phyloP scores from a whole-genome alignment of 1,140 invertebrate species.

The Neodiprion fabricii region DNA sequence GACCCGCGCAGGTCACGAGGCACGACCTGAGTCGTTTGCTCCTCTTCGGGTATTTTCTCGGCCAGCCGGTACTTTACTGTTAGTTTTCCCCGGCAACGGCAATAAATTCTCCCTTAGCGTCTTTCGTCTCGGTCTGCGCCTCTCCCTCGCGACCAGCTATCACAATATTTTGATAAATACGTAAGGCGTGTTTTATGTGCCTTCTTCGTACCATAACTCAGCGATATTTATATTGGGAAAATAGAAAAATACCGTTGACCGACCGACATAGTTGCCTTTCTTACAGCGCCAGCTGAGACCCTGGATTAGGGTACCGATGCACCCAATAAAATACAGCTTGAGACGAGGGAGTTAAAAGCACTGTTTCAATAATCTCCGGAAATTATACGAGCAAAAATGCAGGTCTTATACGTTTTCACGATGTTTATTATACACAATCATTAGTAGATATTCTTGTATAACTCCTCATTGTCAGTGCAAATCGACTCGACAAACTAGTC shows the following conservation, averaged over 20 bases:
- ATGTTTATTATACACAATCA: too few species aligned
- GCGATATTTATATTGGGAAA: constrained; percentile 41
- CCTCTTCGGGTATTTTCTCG: neutral
- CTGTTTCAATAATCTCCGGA: too few species aligned
- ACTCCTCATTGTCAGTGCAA: too few species aligned
- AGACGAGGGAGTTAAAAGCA: neutral
- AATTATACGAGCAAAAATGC: too few species aligned
- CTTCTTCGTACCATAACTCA: constrained; percentile 49
- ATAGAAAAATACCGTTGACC: constrained; percentile 41
- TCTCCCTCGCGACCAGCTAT: constrained; percentile 37
- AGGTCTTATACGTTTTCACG: too few species aligned
- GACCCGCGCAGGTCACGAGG: neutral
- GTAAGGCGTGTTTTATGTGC: constrained; percentile 53
- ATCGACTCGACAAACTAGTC: too few species aligned
- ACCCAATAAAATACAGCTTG: neutral
- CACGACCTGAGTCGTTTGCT: neutral
- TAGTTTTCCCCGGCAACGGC: constrained; percentile 21
- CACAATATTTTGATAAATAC: constrained; percentile 63
- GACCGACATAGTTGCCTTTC: constrained; percentile 31
- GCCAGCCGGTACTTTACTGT: neutral
- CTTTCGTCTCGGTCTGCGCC: constrained; percentile 9
- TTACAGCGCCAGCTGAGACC: constrained; percentile 40
- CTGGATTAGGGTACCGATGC: constrained; percentile 26
- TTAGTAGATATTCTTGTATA: too few species aligned
- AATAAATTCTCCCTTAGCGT: constrained; percentile 30